Evolutionary conservation across 2,888 invertebrate genomes (phyloP).

Genomic region (Nomada ruficornis): DNA sequence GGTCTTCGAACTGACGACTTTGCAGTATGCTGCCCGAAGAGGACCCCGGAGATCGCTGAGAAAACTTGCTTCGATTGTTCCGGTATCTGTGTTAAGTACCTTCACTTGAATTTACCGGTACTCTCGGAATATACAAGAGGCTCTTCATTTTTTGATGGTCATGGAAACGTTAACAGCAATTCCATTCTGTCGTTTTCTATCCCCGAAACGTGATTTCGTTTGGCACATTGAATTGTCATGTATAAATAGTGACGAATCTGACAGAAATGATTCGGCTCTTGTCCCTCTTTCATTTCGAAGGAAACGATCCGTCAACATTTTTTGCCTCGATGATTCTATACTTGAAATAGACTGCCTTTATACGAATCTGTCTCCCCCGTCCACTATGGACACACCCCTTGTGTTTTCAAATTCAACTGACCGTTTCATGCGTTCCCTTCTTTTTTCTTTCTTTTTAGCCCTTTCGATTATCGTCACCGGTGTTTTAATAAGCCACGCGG

Average conservation of each 20-base stretch:
- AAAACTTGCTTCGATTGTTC: conserved; percentile 33
- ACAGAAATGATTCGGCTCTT: conserved; percentile 19
- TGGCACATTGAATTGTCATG: neutral
- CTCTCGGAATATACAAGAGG: neutral
- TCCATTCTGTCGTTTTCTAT: neutral
- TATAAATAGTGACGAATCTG: neutral
- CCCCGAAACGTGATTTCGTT: neutral
- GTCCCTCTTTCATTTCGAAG: neutral
- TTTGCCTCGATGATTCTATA: neutral
- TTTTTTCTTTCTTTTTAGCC: neutral
- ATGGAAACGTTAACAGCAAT: neutral
- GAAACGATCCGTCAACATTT: conserved; percentile 35
- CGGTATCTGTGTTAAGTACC: conserved; percentile 31
- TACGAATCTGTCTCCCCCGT: neutral
- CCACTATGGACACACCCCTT: conserved; percentile 27
- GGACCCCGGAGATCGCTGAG: conserved; percentile 9
- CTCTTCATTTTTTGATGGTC: neutral
- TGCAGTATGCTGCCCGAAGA: conserved; percentile 18
- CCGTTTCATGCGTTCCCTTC: too few species aligned
- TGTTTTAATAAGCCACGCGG: conserved; percentile 12
- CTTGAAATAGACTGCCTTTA: conserved; percentile 23
- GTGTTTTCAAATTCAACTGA: conserved; percentile 12
- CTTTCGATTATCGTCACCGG: neutral
- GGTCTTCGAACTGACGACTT: conserved; percentile 33
- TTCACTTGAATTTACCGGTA: conserved; percentile 7